Conservation (phyloP, 2,888 invertebrate genomes). For the Seladonia tumulorum region DNA sequence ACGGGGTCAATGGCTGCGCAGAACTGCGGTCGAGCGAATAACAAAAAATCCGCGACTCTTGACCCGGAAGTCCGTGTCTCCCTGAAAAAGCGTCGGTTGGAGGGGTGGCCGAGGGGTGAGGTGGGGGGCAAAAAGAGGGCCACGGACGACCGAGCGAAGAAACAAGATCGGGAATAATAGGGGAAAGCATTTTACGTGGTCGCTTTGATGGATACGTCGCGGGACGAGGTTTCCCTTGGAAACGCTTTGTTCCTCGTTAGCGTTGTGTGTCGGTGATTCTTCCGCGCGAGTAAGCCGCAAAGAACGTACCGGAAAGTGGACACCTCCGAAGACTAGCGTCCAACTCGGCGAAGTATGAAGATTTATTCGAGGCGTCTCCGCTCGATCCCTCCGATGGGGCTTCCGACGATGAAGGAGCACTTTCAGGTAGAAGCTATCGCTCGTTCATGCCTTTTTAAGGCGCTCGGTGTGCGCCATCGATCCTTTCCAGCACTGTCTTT, state of each 20-base stretch:
- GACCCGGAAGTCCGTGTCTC: slow-evolving; percentile 46
- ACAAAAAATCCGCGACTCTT: slow-evolving; percentile 43
- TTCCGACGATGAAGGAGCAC: background rate
- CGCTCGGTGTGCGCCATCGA: background rate
- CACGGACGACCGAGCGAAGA: background rate
- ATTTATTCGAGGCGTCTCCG: slow-evolving; percentile 36
- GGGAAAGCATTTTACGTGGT: slow-evolving; percentile 46
- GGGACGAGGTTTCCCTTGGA: slow-evolving; percentile 30
- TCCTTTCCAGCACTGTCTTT: background rate
- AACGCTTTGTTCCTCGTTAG: slow-evolving; percentile 58
- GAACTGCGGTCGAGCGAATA: slow-evolving; percentile 46
- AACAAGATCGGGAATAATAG: slow-evolving; percentile 39
- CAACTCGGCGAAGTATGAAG: background rate
- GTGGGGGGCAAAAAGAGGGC: background rate
- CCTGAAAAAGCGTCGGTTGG: background rate
- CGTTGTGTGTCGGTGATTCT: slow-evolving; percentile 49
- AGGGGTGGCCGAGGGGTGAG: no score
- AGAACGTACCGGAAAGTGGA: slow-evolving; percentile 31
- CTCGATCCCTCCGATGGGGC: slow-evolving; percentile 16
- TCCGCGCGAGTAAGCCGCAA: slow-evolving; percentile 35
- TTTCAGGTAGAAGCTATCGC: background rate
- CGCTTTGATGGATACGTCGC: slow-evolving; percentile 51
- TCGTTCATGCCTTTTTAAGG: background rate
- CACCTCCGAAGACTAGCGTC: slow-evolving; percentile 5
- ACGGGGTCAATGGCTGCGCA: background rate